Percentiles rank a stretch among this genome's conserved stretches.
Conservation (phyloP, 2,888 invertebrate species). For the Rhyacophila evoluta region DNA sequence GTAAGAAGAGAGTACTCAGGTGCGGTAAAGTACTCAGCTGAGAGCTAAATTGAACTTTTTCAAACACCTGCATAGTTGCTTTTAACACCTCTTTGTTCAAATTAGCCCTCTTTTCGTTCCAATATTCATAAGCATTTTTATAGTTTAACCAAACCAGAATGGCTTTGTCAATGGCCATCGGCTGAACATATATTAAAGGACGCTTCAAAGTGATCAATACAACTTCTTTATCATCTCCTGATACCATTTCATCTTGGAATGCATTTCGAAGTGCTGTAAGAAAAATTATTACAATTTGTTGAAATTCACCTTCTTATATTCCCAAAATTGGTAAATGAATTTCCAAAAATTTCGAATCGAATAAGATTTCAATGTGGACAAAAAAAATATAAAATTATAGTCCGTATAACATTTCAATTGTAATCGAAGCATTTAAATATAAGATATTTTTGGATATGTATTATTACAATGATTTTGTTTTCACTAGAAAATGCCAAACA, state of each 20-base stretch:
- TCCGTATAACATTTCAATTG: no score
- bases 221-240: conserved; percentile 85
- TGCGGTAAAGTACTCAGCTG: conserved; percentile 80
- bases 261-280: conserved; percentile 77
- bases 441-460: no score
- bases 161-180: conserved; percentile 97
- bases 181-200: conserved; percentile 96
- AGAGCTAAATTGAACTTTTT: conserved; percentile 80
- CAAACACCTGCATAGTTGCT: conserved; percentile 77
- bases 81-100: conserved; percentile 89
- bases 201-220: conserved; percentile 92
- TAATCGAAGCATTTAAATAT: no score
- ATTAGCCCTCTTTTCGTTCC: conserved; percentile 95
- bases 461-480: no score
- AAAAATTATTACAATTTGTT: no score
- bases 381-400: no score
- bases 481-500: no score
- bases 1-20: conserved; percentile 90
- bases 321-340: no score
- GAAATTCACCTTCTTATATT: no score
- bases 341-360: no score
- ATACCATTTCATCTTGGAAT: conserved; percentile 91
- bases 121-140: conserved; percentile 99
- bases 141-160: conserved; percentile 99
- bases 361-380: no score